Evolutionary conservation across 2,797 vertebrate species (phyloP), one percentile per base, ranked within the genome.

Genomic region (Ptychadena robeensis): DNA sequence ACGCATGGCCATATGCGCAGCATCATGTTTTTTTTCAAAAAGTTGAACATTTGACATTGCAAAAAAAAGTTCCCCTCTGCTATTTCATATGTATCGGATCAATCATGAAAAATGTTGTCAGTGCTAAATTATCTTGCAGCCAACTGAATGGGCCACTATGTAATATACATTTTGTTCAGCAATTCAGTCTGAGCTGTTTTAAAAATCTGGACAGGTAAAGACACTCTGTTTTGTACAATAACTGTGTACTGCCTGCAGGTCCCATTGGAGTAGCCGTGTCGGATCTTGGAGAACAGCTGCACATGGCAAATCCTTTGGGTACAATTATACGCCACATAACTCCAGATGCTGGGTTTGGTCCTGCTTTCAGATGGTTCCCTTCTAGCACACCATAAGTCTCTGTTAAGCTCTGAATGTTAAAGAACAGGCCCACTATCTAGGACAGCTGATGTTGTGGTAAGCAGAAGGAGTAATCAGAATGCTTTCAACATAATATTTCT

Each of bases 291-390:
- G 34, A 70, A 64, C 66, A 76, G 34, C 65, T 76, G 81, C 37
- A 48, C 31, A n/a, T 68, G 25, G 11, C 18, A 70, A 63, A 34
- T 82, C 81, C 81, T 63, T 27, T 5, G 73, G 73, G 81, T 22
- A 66, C 65, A 82, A 82, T 82, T 82, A 82, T 40, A 70, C 37
- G 31, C 22, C 34, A 76, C 73, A 69, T 27, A 32, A 76, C 53
- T 76, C 65, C 69, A 76, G 65, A n/a, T 28, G n/a, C 79, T 73
- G 30, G 38, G 77, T 70, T 22, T 38, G 22, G 34, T 57, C 65
- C 73, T 69, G 27, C 59, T 38, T 70, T 70, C 73, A 70, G 65
- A 82, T 34, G 34, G 44, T 31, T 61, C 15, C 38, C 73, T 61
- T 66, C 65, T 53, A 31, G 22, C 11, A 44, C 11, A 27, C 30